Base-by-base conservation (phyloP, 2,113 vertebrate species). In the Anhinga rufa region DNA sequence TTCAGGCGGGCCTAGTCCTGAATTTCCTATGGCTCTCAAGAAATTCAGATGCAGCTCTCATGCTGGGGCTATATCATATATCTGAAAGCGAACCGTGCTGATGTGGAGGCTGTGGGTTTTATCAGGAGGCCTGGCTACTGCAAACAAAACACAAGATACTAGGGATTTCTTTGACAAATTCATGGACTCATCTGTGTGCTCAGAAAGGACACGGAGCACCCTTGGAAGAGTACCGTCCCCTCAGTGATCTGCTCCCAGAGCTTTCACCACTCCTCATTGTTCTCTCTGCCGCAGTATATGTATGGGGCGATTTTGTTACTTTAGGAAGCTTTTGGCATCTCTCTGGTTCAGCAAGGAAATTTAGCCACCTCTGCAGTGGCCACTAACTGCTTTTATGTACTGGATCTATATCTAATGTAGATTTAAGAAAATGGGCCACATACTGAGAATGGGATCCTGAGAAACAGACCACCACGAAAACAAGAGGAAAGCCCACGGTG, bases 251-350 rank as follows among this genome's bases (percentile, higher is more conserved):
- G 15, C 12, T 42, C 52, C n/a, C 69, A 71, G 38, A 58, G 40
- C 51, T 46, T 16, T 49, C 58, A 29, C 20, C 40, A 4, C 44
- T 36, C 7, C 36, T 8, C 31, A 11, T 7, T 0, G 0, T 5
- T 5, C 31, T 29, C 25, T 9, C 19, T 2, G 0, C 9, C 40
- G 6, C 1, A 34, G 64, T 1, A 13, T 5, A 34, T 1, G 2
- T 5, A 70, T 4, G 6, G 29, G 24, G 57, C 5, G 7, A 52
- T 46, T 69, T 38, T 1, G 1, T 17, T 40, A 7, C 54, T 61
- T 55, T 4, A 29, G 13, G 40, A 44, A 29, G n/a, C 17, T 72
- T 61, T 26, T 46, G 31, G 18, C 11, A 14, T 79, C 44, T 42
- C 6, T 46, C 22, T 44, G 38, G 60, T 9, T 89, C 68, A 74